Evolutionary conservation across 2,113 vertebrate species (phyloP).

Genomic region (Elephantulus edwardii): DNA sequence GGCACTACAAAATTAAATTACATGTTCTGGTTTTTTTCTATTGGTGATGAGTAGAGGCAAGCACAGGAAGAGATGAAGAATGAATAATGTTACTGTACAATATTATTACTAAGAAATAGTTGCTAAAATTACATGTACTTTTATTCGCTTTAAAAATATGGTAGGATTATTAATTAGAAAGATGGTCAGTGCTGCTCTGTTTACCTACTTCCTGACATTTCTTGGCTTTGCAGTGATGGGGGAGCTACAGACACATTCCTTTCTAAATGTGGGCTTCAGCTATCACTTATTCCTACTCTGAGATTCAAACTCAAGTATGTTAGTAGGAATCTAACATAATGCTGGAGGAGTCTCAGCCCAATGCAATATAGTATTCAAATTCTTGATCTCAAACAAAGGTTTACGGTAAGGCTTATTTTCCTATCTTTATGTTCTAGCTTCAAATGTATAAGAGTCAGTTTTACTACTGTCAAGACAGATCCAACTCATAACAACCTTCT

Average conservation of each 20-base stretch:
- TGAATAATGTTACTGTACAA: neutral
- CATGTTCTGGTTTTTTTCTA: neutral
- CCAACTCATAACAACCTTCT: no score
- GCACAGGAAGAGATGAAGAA: neutral
- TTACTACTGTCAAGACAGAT: no score
- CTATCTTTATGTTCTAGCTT: neutral
- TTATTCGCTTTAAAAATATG: neutral
- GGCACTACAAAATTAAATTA: neutral
- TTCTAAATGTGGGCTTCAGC: neutral
- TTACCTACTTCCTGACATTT: neutral
- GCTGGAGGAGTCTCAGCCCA: neutral
- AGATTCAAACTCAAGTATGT: neutral
- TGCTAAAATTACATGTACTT: neutral
- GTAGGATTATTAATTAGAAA: neutral
- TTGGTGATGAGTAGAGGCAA: constrained; percentile 9
- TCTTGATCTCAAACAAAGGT: constrained; percentile 12
- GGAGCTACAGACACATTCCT: no score
- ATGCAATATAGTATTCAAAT: neutral
- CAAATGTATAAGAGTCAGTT: no score
- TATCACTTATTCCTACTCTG: neutral
- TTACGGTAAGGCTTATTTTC: neutral
- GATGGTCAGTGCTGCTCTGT: neutral
- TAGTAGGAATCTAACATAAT: neutral
- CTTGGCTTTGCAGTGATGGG: neutral
- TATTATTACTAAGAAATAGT: neutral